Percentiles rank a stretch among this genome's conserved stretches.
These are phyloP conservation scores for Physocephala rufipes DNA, from an alignment of 2,888 invertebrate species.

Conservation along the genomic window DNA sequence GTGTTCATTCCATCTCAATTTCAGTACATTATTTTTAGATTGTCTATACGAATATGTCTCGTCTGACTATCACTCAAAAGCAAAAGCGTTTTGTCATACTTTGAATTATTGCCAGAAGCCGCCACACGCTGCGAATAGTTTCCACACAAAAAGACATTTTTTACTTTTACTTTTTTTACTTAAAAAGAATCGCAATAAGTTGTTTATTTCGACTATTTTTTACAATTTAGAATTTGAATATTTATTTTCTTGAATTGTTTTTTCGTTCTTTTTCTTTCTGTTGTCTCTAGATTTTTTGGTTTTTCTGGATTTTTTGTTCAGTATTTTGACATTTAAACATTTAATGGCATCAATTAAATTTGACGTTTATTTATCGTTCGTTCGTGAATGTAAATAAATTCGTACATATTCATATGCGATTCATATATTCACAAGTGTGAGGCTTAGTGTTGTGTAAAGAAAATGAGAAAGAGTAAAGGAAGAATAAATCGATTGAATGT, in stretches of 20 bases:
- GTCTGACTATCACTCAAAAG: background rate
- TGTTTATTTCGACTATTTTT: no score
- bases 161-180: no score
- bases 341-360: slow-evolving; percentile 16
- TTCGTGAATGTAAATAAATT: no score
- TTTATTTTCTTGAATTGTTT: background rate
- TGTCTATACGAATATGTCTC: background rate
- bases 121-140: background rate
- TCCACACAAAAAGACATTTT: no score
- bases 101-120: slow-evolving; percentile 30
- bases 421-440: no score
- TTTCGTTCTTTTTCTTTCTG: background rate
- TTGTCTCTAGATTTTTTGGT: background rate
- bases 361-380: background rate
- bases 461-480: no score
- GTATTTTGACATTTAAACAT: slow-evolving; percentile 27
- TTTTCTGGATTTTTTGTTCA: background rate
- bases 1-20: background rate
- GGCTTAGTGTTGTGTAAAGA: no score
- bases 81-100: slow-evolving; percentile 26
- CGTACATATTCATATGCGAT: no score
- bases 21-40: background rate
- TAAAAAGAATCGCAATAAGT: background rate
- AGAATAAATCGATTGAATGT: no score
- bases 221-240: background rate